Conservation (phyloP, 92 coral and sea anemone species). For the Palythoa grandis region DNA sequence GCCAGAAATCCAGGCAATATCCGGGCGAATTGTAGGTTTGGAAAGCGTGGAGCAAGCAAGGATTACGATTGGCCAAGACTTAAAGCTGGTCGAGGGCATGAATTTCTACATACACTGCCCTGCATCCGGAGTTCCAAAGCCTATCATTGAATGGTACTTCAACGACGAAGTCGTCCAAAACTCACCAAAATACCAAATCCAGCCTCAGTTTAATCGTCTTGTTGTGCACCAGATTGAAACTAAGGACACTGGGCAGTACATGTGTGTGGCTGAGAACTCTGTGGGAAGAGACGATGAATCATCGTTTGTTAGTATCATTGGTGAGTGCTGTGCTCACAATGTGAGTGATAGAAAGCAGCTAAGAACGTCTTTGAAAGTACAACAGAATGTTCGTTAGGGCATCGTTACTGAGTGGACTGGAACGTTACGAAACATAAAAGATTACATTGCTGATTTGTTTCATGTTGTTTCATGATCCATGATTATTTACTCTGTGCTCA, state of each 20-base stretch:
- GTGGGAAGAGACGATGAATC: conserved; percentile 63
- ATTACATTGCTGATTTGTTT: no score
- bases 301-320: conserved; percentile 72
- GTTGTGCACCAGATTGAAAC: conserved; percentile 60
- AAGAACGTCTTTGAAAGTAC: no score
- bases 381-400: no score
- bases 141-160: conserved; percentile 73
- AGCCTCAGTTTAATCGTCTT: conserved; percentile 54
- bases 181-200: conserved; percentile 57
- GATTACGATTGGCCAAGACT: conserved; percentile 77
- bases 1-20: conserved; percentile 61
- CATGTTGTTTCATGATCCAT: no score
- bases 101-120: conserved; percentile 76
- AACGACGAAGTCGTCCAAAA: conserved; percentile 65
- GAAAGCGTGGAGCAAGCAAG: conserved; percentile 68
- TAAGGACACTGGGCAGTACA: conserved; percentile 79
- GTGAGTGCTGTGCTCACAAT: conserved; percentile 40
- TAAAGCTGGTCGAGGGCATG: conserved; percentile 72
- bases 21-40: conserved; percentile 65
- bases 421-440: no score
- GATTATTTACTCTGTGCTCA: no score
- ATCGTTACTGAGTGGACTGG: no score
- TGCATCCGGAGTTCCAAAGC: conserved; percentile 75
- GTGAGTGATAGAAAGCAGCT: no score
- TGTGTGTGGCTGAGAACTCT: conserved; percentile 71